Base-by-base conservation (phyloP, 2,797 vertebrate species). In the Triplophysa yarkandensis region DNA sequence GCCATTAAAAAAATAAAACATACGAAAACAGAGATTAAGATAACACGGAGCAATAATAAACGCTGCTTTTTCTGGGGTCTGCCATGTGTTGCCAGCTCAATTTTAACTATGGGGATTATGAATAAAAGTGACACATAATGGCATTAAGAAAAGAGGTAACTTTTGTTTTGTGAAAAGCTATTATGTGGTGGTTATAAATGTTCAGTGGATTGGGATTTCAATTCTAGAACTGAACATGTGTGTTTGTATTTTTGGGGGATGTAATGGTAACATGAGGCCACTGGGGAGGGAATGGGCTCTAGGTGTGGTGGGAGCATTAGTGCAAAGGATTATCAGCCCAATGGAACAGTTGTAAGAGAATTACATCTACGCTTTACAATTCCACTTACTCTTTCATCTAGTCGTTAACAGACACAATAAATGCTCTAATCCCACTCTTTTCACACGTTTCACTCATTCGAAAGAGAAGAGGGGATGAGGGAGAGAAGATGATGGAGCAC, bases 331-430 rank as follows among this genome's bases (percentile, higher is more conserved):
- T 92, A 93, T 86, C 84, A 82, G 87, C 81, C 86, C 87, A 85
- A 89, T 89, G 87, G 87, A 89, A 89, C 87, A 90, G 90, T 89
- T 93, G 89, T 91, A 87, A 89, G 89, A 87, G 89, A 86, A 92
- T 92, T 92, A 93, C 90, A 93, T 89, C 89, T 90, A 77, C 30
- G 88, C 90, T 92, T 92, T 90, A 91, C 90, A 90, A 91, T 89
- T 87, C 89, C 88, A 80, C 86, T 81, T 77, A 71, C 85, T 84
- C 90, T 92, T 93, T 93, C 90, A 92, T 91, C 89, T 90, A 77
- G 87, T 84, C 85, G 86, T 92, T 92, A 92, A 89, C 88, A 85
- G 88, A 90, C 87, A 91, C 88, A 92, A 90, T 91, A 89, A 91
- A 91, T 88, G 88, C 86, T 83, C 83, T 82, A 82, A 90, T 87